phyloP scores from a whole-genome alignment of 2,113 vertebrate species.

The Psophia crepitans region DNA sequence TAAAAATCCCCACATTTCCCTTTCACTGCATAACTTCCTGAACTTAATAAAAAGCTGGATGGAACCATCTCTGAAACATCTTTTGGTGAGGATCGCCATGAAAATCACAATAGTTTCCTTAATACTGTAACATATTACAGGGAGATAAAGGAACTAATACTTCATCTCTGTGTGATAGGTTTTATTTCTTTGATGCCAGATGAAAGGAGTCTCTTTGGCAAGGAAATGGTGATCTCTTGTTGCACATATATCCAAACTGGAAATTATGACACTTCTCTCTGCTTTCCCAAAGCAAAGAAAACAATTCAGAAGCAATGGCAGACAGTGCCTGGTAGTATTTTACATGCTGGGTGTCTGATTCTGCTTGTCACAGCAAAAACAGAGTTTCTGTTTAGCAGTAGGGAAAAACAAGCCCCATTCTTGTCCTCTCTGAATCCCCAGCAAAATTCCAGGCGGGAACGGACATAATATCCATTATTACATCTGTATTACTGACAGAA shows the following conservation, averaged over 20 bases:
- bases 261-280: conserved; percentile 31
- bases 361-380: neutral
- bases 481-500: neutral
- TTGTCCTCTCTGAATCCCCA: neutral
- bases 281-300: conserved; percentile 39
- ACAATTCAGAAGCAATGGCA: neutral
- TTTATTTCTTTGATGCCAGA: conserved; percentile 66
- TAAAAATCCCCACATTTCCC: neutral
- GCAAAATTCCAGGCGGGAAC: neutral
- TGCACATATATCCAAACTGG: neutral
- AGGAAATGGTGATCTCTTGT: conserved; percentile 27
- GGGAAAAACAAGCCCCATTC: neutral
- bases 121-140: neutral
- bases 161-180: conserved; percentile 4
- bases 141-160: conserved; percentile 16
- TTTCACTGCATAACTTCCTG: neutral
- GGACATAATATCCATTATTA: neutral
- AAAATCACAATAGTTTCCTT: neutral
- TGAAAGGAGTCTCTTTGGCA: conserved; percentile 52
- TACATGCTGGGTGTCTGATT: neutral
- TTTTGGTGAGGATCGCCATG: neutral
- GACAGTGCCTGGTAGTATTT: neutral
- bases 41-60: neutral
- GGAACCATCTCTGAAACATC: neutral
- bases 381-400: neutral